phyloP scores from a whole-genome alignment of 37 sponge, comb jelly and placozoan species.

The Mnemiopsis leidyi region DNA sequence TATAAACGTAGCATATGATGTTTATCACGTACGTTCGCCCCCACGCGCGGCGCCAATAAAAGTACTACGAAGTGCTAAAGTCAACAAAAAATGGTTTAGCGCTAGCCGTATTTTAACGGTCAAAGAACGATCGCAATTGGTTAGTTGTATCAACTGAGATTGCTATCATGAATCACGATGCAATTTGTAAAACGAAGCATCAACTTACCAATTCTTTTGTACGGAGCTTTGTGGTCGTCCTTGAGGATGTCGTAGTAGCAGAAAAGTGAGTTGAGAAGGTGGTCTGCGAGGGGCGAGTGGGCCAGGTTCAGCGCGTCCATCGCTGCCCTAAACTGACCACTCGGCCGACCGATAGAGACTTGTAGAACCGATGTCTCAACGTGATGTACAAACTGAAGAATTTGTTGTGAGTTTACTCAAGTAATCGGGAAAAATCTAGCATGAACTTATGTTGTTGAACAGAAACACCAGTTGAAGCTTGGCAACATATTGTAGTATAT shows the following conservation, averaged over 20 bases:
- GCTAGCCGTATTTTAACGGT: too few species aligned
- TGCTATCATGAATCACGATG: too few species aligned
- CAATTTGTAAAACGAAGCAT: too few species aligned
- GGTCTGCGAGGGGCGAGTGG: slow-evolving; percentile 25
- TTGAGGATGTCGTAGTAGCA: slow-evolving; percentile 46
- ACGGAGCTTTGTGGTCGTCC: not conserved
- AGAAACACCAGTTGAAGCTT: too few species aligned
- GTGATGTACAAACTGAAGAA: slow-evolving; percentile 10
- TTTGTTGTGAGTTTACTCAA: not conserved
- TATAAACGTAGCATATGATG: too few species aligned
- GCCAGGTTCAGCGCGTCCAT: slow-evolving; percentile 14
- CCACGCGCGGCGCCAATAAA: not conserved
- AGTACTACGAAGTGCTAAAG: not conserved
- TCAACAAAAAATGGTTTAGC: not conserved
- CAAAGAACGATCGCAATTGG: too few species aligned
- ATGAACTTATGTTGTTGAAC: too few species aligned
- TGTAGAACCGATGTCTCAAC: not conserved
- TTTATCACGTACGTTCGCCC: too few species aligned
- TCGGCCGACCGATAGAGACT: not conserved
- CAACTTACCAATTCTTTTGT: not conserved
- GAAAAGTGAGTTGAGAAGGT: slow-evolving; percentile 28
- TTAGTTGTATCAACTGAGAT: too few species aligned
- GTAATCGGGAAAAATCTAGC: not conserved
- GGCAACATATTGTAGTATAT: too few species aligned
- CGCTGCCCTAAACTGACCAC: slow-evolving; percentile 6